phyloP scores from a whole-genome alignment of 2,113 vertebrate genomes.

The Orcinus orca region DNA sequence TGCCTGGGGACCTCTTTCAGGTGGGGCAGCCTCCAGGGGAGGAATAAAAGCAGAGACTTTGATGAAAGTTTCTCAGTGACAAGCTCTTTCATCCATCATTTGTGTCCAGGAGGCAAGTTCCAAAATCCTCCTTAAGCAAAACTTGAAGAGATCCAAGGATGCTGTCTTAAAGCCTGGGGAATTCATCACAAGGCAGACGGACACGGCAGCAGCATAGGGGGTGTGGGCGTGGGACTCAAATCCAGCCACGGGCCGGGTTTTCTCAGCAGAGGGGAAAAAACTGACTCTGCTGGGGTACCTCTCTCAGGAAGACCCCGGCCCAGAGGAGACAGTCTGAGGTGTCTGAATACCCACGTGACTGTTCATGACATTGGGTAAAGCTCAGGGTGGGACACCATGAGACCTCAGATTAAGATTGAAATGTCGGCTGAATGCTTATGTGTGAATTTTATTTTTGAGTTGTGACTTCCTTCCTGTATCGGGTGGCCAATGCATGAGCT shows the following conservation, averaged over 20 bases:
- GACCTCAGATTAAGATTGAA: background rate
- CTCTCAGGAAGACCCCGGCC: background rate
- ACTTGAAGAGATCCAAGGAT: background rate
- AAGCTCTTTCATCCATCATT: background rate
- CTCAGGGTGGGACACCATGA: background rate
- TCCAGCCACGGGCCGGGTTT: background rate
- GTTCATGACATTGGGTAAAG: background rate
- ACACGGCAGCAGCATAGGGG: background rate
- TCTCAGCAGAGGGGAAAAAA: background rate
- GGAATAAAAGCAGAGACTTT: background rate
- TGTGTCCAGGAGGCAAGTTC: background rate
- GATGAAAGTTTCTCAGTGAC: background rate
- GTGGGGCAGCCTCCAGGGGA: background rate
- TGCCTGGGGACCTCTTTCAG: background rate
- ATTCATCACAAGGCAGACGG: background rate
- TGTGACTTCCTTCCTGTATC: constrained; percentile 21
- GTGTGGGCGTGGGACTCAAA: background rate
- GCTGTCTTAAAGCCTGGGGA: background rate
- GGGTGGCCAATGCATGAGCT: background rate
- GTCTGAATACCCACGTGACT: background rate
- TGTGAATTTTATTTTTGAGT: constrained; percentile 31
- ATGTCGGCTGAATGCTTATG: background rate
- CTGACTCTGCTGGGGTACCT: background rate
- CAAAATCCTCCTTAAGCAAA: background rate
- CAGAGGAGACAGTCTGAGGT: background rate